Evolutionary conservation across 2,888 invertebrate species (phyloP).

Genomic region (Callyntrura guangdongensis): DNA sequence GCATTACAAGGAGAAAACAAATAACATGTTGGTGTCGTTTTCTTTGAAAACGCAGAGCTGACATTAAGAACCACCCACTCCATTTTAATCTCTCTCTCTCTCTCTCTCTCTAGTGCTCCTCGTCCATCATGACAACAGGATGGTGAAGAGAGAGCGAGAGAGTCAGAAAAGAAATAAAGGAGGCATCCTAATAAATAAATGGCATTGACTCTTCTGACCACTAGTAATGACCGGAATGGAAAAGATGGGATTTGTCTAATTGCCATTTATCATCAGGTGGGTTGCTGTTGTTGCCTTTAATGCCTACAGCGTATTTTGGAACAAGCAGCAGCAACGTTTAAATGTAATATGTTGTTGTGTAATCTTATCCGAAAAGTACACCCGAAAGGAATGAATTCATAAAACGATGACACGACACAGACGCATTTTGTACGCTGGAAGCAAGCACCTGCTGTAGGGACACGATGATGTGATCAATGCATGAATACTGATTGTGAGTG

Average conservation of each 20-base stretch:
- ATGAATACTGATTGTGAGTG: not conserved
- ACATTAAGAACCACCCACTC: constrained; percentile 62
- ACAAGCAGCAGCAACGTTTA: not conserved
- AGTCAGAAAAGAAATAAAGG: not conserved
- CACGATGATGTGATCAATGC: not conserved
- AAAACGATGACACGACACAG: constrained; percentile 34
- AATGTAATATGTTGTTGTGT: not conserved
- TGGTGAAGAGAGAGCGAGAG: not conserved
- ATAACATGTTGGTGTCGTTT: constrained; percentile 33
- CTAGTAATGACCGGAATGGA: constrained; percentile 61
- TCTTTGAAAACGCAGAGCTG: constrained; percentile 44
- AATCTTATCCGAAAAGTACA: constrained; percentile 38
- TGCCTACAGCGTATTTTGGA: constrained; percentile 17
- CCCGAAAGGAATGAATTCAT: constrained; percentile 54
- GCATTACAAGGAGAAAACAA: constrained; percentile 27
- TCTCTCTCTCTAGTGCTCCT: constrained; percentile 22
- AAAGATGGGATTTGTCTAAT: constrained; percentile 58
- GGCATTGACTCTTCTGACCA: constrained; percentile 19
- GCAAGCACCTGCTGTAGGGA: constrained; percentile 19
- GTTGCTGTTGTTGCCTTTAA: constrained; percentile 3
- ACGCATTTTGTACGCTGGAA: constrained; percentile 2
- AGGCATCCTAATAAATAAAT: constrained; percentile 44
- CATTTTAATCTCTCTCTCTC: constrained; percentile 17
- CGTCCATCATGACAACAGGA: constrained; percentile 36
- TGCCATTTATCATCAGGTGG: constrained; percentile 68